phyloP scores from a whole-genome alignment of 2,797 vertebrate species.

The Chelonia mydas region DNA sequence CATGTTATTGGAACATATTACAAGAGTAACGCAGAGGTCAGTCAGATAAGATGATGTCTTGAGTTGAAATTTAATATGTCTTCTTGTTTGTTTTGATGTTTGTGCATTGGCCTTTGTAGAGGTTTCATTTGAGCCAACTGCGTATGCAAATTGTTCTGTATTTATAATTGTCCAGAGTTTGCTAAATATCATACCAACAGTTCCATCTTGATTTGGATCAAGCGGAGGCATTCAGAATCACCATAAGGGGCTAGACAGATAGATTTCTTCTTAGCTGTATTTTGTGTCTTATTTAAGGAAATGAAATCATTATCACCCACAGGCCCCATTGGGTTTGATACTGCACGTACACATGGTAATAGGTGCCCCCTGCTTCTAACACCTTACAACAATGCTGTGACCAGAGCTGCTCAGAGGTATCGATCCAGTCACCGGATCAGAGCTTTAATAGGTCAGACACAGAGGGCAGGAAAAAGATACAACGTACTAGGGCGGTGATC shows the following conservation, averaged over 20 bases:
- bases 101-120: not conserved
- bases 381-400: not conserved
- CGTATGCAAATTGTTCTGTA: not conserved
- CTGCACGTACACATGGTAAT: not conserved
- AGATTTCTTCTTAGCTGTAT: not conserved
- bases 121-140: not conserved
- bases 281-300: not conserved
- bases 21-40: not conserved
- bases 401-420: not conserved
- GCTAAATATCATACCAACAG: not conserved
- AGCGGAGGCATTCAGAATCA: not conserved
- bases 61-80: not conserved
- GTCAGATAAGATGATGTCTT: not conserved
- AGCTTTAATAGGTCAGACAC: not conserved
- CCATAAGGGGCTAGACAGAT: not conserved
- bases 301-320: not conserved
- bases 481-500: no score
- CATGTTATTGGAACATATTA: not conserved
- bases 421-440: not conserved
- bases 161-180: not conserved
- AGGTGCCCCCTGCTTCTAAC: accelerated
- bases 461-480: not conserved
- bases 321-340: accelerated
- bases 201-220: not conserved
- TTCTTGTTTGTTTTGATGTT: not conserved